These are phyloP conservation scores for Cryptomyrus ogoouensis DNA, from an alignment of 2,113 vertebrate species.

Conservation along the genomic window DNA sequence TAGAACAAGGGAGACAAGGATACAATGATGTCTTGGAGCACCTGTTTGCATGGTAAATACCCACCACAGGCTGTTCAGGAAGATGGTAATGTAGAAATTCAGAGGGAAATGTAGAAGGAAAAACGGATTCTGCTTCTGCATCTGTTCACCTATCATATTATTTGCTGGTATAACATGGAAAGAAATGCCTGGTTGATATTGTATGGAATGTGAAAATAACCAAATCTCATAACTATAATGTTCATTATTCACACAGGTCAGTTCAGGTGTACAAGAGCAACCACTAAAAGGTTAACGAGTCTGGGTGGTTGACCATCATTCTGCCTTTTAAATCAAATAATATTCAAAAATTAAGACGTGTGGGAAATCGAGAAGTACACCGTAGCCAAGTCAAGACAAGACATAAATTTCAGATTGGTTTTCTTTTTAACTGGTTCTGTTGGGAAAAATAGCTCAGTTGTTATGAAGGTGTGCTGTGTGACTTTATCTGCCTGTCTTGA, in stretches of 20 bases:
- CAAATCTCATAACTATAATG: neutral
- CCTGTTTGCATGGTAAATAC: neutral
- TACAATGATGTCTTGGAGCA: too few species aligned
- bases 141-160: neutral
- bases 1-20: constrained; percentile 39
- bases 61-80: neutral
- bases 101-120: neutral
- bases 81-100: neutral
- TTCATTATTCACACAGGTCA: neutral
- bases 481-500: neutral
- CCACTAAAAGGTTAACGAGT: neutral
- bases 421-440: neutral
- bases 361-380: neutral
- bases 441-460: neutral
- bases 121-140: neutral
- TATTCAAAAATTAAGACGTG: neutral
- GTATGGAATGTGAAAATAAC: neutral
- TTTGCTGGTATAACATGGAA: neutral
- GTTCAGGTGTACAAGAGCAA: neutral
- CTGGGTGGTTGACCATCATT: neutral
- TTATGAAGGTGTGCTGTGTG: neutral
- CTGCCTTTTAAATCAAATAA: neutral
- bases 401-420: neutral
- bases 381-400: neutral
- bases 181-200: neutral